Evolutionary conservation across 2,113 vertebrate species (phyloP), one percentile per base, ranked within the genome.

Genomic region (Amblyopsis rosae): DNA sequence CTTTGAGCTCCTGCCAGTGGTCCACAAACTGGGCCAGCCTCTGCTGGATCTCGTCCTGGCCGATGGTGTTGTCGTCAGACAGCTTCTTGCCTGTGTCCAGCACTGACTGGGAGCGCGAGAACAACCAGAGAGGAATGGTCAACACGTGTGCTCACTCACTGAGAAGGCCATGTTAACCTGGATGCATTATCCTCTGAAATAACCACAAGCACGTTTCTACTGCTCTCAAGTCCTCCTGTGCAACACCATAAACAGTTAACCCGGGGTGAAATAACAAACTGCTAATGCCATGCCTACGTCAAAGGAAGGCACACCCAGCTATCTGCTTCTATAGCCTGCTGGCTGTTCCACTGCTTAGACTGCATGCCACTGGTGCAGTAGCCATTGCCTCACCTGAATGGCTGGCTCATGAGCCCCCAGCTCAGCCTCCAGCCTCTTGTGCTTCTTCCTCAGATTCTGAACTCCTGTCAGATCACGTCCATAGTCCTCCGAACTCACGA

Each of bases 31-130:
- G 96, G 8, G 95, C 92, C 73, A 99, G 90, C 17, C 97, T 94
- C 92, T 98, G 96, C 92, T 98, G 95, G 72, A 99, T 99, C 91
- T 99, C 98, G 65, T 98, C 97, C 84, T 99, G 96, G 6, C 98
- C 97, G 0, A 98, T 97, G 32, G 97, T 99, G 88, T 98, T 99
- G 77, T 98, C 98, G 55, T 98, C 98, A 0, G 95, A 96, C 79
- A 99, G 93, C 84, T 97, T 99, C 92, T 92, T 98, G 9, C 98
- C 98, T 0, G 94, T 98, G 73, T 99, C 98, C 70, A 98, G 90
- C 79, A 99, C 97, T 10, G 96, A 96, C 98, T 99, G 84, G 1
- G 67, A 46, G 32, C 12, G 33, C n/a, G 57, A 15, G 73, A 12
- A 74, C 4, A 54, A 1, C 57, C 33, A 46, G 62, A 10, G 9